Evolutionary conservation across 37 sponge, comb jelly and placozoan genomes (phyloP).

Genomic region (Geodia barretti): DNA sequence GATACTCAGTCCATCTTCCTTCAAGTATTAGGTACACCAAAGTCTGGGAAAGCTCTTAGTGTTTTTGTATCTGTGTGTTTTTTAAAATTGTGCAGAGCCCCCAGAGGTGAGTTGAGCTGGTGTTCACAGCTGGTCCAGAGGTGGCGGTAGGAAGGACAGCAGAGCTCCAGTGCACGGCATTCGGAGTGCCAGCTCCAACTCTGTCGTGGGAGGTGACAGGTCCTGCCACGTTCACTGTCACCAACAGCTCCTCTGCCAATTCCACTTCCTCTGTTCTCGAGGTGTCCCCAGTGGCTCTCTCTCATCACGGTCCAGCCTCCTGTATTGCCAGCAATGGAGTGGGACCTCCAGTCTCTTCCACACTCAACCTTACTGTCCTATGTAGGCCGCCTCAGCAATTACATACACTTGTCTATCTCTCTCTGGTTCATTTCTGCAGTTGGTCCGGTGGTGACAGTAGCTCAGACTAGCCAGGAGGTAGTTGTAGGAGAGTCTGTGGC

Average conservation of each 20-base stretch:
- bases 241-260: too few species aligned
- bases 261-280: too few species aligned
- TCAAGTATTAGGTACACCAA: background rate
- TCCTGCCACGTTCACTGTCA: background rate
- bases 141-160: background rate
- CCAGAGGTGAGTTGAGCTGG: background rate
- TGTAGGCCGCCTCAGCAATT: too few species aligned
- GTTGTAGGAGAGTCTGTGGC: background rate
- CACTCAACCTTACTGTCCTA: background rate
- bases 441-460: background rate
- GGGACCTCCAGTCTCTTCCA: background rate
- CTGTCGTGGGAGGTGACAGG: background rate
- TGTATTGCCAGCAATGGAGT: background rate
- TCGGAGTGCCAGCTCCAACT: background rate
- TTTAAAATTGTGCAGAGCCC: background rate
- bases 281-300: too few species aligned
- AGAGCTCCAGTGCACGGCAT: background rate
- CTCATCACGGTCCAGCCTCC: background rate
- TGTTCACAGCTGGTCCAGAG: background rate
- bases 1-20: background rate
- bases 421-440: background rate
- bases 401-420: too few species aligned
- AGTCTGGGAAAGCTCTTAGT: too few species aligned
- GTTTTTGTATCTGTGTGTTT: too few species aligned
- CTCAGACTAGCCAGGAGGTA: background rate